A percentile compares a stretch with the other conserved stretches of the same genome.
Conservation (phyloP, 92 coral and sea anemone genomes). For the Parazoanthus atlanticus region DNA sequence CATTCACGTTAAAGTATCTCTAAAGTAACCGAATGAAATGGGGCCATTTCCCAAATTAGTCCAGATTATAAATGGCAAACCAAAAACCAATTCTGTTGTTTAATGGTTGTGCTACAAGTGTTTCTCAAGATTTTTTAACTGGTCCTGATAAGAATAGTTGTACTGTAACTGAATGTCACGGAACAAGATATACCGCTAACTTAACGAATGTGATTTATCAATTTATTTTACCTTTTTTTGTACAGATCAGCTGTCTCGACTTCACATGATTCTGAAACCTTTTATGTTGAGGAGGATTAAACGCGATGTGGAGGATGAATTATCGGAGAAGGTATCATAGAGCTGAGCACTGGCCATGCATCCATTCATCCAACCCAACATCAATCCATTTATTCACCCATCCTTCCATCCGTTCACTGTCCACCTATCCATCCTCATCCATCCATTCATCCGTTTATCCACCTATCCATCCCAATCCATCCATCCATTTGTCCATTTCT, state of each 20-base stretch:
- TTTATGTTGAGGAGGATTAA: conserved; percentile 98
- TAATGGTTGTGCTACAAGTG: too few relatives aligned
- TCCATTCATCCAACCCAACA: not conserved
- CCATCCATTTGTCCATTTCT: not conserved
- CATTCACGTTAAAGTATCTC: too few relatives aligned
- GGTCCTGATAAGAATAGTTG: not conserved
- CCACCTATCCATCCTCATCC: not conserved
- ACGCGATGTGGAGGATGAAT: conserved; percentile 95
- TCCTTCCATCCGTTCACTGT: not conserved
- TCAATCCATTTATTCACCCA: not conserved
- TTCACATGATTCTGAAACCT: conserved; percentile 99
- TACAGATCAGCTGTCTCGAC: conserved; percentile 94
- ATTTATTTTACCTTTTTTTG: not conserved
- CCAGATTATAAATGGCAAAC: too few relatives aligned
- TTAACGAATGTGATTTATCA: not conserved
- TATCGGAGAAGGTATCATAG: conserved; percentile 87
- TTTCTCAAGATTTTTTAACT: not conserved
- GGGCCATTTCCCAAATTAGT: too few relatives aligned
- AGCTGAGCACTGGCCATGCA: not conserved
- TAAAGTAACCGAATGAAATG: too few relatives aligned
- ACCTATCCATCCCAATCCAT: not conserved
- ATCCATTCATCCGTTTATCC: not conserved
- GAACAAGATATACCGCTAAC: too few relatives aligned
- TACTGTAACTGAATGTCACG: too few relatives aligned
- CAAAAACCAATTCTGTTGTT: too few relatives aligned